Percentiles rank a stretch among this genome's conserved stretches.
These are phyloP conservation scores for Meles meles DNA, from an alignment of 2,113 vertebrate genomes.

Conservation along the genomic window DNA sequence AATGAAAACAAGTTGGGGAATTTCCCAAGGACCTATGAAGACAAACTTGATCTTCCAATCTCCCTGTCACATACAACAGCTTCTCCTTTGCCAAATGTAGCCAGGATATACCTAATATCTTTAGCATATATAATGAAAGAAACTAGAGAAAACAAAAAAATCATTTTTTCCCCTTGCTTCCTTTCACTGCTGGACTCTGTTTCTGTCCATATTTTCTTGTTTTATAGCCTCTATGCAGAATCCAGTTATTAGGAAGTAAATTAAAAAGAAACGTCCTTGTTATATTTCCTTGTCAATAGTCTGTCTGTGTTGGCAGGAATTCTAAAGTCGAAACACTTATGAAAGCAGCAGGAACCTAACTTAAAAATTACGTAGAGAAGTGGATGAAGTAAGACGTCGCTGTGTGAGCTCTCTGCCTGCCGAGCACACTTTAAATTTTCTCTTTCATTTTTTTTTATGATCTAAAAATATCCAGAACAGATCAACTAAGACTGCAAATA, in stretches of 20 bases:
- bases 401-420: slow-evolving; percentile 41
- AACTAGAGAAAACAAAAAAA: not conserved
- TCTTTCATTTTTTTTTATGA: not conserved
- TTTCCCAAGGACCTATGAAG: slow-evolving; percentile 14
- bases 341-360: slow-evolving; percentile 48
- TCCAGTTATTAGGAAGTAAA: slow-evolving; percentile 4
- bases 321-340: slow-evolving; percentile 33
- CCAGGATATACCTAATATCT: not conserved
- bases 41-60: not conserved
- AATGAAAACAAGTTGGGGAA: slow-evolving; percentile 6
- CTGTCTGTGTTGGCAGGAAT: slow-evolving; percentile 23
- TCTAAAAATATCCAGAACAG: slow-evolving; percentile 51
- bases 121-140: not conserved
- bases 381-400: not conserved
- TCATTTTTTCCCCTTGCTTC: rapidly evolving
- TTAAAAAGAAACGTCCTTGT: slow-evolving; percentile 25
- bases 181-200: not conserved
- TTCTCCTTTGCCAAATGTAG: not conserved
- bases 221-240: not conserved
- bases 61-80: not conserved
- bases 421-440: not conserved
- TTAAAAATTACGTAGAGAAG: slow-evolving; percentile 58
- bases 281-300: slow-evolving; percentile 32
- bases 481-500: slow-evolving; percentile 1
- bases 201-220: not conserved